A percentile compares a stretch with the other conserved stretches of the same genome.
These are phyloP conservation scores for Urophycis tenuis DNA, from an alignment of 2,797 vertebrate species.

Conservation along the genomic window DNA sequence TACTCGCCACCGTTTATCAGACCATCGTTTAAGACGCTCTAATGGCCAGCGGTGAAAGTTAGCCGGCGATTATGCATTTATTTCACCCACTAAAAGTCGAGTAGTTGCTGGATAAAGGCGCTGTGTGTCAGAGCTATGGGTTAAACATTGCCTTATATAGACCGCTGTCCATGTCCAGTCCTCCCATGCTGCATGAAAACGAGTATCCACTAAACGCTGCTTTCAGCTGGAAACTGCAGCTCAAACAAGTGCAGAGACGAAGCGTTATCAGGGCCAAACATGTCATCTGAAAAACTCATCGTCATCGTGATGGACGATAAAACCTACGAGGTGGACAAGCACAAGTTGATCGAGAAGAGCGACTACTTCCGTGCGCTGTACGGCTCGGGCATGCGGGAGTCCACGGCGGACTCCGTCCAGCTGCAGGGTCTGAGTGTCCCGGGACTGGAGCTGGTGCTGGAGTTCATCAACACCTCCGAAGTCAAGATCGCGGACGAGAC, in stretches of 20 bases:
- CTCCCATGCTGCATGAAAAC: constrained; percentile 60
- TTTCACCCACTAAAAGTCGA: too few species aligned
- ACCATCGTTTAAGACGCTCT: neutral
- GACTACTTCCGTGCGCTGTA: constrained; percentile 93
- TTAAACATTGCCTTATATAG: constrained; percentile 74
- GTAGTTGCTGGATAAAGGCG: too few species aligned
- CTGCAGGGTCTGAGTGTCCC: constrained; percentile 85
- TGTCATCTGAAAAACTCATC: constrained; percentile 79
- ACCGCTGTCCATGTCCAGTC: constrained; percentile 43
- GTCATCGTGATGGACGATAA: constrained; percentile 84
- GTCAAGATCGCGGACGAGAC: constrained; percentile 74
- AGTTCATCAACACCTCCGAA: constrained; percentile 89
- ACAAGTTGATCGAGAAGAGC: constrained; percentile 90
- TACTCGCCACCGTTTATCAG: neutral
- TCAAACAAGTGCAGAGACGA: too few species aligned
- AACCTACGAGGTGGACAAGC: constrained; percentile 83
- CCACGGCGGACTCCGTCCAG: constrained; percentile 76
- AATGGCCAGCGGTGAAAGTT: constrained; percentile 19
- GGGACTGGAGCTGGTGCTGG: constrained; percentile 87
- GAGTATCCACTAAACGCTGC: constrained; percentile 6
- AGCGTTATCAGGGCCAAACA: constrained; percentile 31
- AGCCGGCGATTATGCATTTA: constrained; percentile 17
- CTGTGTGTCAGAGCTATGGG: constrained; percentile 49
- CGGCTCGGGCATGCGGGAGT: constrained; percentile 95
- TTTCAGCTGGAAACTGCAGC: constrained; percentile 7